phyloP scores from a whole-genome alignment of 1,140 invertebrate species.

The Cyrtorhinus lividipennis region DNA sequence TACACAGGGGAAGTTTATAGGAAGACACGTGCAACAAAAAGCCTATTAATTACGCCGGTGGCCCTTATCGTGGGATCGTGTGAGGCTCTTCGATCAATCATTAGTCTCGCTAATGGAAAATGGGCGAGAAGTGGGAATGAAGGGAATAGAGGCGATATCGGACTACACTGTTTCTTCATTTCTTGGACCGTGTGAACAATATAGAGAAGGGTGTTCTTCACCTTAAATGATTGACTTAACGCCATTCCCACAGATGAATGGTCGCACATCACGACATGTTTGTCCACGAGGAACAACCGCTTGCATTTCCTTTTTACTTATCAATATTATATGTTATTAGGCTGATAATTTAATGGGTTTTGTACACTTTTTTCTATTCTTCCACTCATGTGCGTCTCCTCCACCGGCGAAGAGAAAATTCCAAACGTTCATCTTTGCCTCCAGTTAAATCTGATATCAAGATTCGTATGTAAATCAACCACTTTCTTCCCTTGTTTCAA shows the following conservation, averaged over 20 bases:
- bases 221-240: neutral
- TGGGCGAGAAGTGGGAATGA: neutral
- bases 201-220: neutral
- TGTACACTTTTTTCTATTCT: no score
- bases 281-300: no score
- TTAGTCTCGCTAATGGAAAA: slow-evolving; percentile 1
- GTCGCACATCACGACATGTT: no score
- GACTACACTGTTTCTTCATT: neutral
- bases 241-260: neutral
- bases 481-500: no score
- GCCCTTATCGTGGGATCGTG: slow-evolving; percentile 4
- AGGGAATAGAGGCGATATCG: neutral
- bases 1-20: neutral
- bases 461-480: no score
- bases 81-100: slow-evolving; percentile 2
- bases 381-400: no score
- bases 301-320: no score
- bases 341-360: no score
- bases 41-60: neutral
- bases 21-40: slow-evolving; percentile 7
- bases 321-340: no score
- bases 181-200: neutral
- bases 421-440: no score
- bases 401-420: no score
- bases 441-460: no score